Evolutionary conservation across 2,888 invertebrate species (phyloP).

Genomic region (Drosophila recens): DNA sequence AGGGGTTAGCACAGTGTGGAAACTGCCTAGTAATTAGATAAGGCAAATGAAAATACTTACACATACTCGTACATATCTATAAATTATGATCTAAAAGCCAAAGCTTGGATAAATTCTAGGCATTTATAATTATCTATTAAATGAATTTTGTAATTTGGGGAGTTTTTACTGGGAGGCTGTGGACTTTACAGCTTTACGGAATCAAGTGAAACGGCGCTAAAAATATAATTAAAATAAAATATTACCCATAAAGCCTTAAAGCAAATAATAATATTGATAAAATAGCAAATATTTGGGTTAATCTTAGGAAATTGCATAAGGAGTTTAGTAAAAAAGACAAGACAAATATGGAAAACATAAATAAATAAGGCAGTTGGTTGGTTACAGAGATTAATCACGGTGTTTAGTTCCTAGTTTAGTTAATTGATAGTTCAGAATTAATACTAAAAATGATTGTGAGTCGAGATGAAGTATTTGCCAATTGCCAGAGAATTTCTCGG

Average conservation of each 20-base stretch:
- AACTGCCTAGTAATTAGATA: constrained; percentile 12
- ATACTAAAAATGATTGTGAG: constrained; percentile 26
- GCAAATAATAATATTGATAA: constrained; percentile 24
- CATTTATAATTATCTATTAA: constrained; percentile 9
- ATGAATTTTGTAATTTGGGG: constrained; percentile 6
- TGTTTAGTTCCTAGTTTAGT: constrained; percentile 11
- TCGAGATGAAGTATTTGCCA: constrained; percentile 32
- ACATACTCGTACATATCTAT: constrained; percentile 25
- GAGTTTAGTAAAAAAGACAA: constrained; percentile 6
- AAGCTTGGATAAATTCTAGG: constrained; percentile 2
- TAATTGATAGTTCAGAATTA: background rate
- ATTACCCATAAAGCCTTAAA: constrained; percentile 40
- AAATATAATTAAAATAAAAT: constrained; percentile 65
- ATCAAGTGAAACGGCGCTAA: constrained; percentile 72
- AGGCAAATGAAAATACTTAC: constrained; percentile 47
- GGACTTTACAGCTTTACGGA: constrained; percentile 58
- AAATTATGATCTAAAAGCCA: constrained; percentile 24
- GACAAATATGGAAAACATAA: background rate
- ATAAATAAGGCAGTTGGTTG: background rate
- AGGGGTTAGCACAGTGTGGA: constrained; percentile 6
- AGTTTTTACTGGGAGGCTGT: constrained; percentile 31
- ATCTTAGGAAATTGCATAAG: too few species aligned
- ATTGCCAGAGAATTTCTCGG: too few species aligned
- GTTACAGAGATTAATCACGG: background rate
- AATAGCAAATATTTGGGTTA: too few species aligned